phyloP scores from a whole-genome alignment of 2,797 vertebrate species.

The Echeneis naucrates region DNA sequence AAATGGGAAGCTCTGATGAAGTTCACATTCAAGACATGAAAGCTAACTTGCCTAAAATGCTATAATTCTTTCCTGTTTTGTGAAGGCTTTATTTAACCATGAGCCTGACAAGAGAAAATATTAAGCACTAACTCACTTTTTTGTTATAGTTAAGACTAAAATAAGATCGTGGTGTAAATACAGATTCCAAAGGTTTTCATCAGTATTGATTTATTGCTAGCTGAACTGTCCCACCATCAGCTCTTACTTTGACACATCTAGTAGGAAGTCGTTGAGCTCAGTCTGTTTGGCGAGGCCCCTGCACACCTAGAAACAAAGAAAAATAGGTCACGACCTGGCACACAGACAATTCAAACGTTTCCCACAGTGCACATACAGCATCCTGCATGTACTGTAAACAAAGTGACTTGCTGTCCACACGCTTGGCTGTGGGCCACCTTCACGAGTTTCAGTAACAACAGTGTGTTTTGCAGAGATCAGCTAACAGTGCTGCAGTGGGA shows the following conservation, averaged over 20 bases:
- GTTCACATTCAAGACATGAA: constrained; percentile 73
- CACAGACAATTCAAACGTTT: constrained; percentile 23
- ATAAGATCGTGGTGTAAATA: constrained; percentile 16
- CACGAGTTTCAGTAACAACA: constrained; percentile 37
- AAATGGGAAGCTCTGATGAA: constrained; percentile 73
- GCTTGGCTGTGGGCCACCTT: constrained; percentile 25
- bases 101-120: constrained; percentile 21
- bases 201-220: constrained; percentile 2
- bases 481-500: constrained; percentile 69
- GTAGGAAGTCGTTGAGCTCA: constrained; percentile 98
- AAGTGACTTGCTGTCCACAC: constrained; percentile 25
- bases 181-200: constrained; percentile 17
- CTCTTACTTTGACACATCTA: constrained; percentile 99
- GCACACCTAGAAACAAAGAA: constrained; percentile 88
- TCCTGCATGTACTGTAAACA: constrained; percentile 46
- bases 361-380: constrained; percentile 26
- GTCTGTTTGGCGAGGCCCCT: constrained; percentile 98
- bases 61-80: constrained; percentile 11
- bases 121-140: constrained; percentile 18
- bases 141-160: constrained; percentile 19
- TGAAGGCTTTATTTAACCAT: constrained; percentile 37
- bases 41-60: constrained; percentile 52
- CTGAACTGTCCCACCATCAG: constrained; percentile 27
- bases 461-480: constrained; percentile 51
- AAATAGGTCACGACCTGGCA: constrained; percentile 35